Base-by-base conservation (phyloP, 2,797 vertebrate species). In the Triplophysa bombifrons region DNA sequence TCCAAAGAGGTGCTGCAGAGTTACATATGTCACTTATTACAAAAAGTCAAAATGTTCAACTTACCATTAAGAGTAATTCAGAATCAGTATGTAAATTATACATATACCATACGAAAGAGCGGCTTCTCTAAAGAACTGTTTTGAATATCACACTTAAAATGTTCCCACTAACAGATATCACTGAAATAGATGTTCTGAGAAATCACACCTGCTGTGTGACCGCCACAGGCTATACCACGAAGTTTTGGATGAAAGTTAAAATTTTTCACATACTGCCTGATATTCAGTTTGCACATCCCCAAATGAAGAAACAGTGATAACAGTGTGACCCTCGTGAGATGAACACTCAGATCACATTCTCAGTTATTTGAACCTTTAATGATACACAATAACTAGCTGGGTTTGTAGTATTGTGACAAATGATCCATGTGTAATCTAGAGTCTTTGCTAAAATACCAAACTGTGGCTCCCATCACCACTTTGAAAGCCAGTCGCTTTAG, bases 1-100 rank as follows among this genome's bases (percentile, higher is more conserved):
- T 85, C 88, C 78, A 80, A 81, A 63, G 66, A 38, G 72, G 68
- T 2, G 38, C 38, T 41, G 1, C 9, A 41, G 41, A 11, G 41
- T 11, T 41, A 30, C 30, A 4, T 30, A 41, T 41, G 41, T 41
- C 41, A 41, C 41, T 41, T 72, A 68, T 27, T n/a, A 22, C 12
- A 58, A 70, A 74, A 41, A 55, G 27, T 74, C 46, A 19, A 74
- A 74, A 74, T 74, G 30, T 65, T 65, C n/a, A 38, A 12, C n/a
- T 74, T 30, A 53, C 72, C 11, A 19, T 34, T 64, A 74, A 51
- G n/a, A 16, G 48, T 16, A 6, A 55, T 55, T 55, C 19, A 8
- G 34, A 38, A 38, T 38, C 34, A 38, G 34, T 38, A 38, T 38
- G 34, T 38, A 38, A 8, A 38, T 8, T 7, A 38, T 38, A 8